Conservation (phyloP, 1,140 invertebrate genomes). For the Bicyclus anynana region DNA sequence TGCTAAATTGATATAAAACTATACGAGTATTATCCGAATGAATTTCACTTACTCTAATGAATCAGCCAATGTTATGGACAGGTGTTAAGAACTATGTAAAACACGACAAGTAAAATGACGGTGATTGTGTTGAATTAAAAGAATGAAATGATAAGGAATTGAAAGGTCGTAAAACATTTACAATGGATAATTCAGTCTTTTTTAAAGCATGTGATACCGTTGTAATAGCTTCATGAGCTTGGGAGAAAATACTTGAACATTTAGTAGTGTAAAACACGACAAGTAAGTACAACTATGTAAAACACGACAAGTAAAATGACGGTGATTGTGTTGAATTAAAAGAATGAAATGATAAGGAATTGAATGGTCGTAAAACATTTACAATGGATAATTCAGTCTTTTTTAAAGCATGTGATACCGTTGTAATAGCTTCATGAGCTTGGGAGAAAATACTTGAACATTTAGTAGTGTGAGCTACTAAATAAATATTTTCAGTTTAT, state of each 20-base stretch:
- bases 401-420: no score
- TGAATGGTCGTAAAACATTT: background rate
- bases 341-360: background rate
- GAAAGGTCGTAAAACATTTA: background rate
- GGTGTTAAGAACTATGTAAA: background rate
- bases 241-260: no score
- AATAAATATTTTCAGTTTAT: no score
- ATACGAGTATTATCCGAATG: background rate
- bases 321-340: background rate
- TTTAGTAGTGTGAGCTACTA: no score
- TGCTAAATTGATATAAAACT: background rate
- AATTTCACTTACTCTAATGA: background rate
- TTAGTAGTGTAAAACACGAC: no score
- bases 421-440: no score
- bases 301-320: background rate
- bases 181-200: no score
- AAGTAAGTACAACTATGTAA: background rate
- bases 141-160: background rate
- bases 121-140: background rate
- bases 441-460: no score
- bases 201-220: no score
- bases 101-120: background rate
- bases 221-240: no score
- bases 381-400: no score
- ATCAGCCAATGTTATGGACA: background rate